These are phyloP conservation scores for Tychaedon coryphoeus DNA, from an alignment of 2,113 vertebrate genomes.

Conservation along the genomic window DNA sequence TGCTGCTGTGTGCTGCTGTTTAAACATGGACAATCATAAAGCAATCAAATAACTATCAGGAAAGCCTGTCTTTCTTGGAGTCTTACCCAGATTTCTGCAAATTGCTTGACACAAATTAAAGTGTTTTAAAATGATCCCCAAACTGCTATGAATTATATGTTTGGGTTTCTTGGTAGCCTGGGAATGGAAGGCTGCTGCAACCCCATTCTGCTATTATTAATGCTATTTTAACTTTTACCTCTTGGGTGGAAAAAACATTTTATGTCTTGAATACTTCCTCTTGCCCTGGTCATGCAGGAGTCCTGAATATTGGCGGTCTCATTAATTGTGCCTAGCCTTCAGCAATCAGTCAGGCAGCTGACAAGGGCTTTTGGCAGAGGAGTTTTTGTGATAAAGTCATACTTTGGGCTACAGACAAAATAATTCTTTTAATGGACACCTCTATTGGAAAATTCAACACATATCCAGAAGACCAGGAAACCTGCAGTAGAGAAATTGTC, in stretches of 20 bases:
- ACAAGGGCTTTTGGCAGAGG: background rate
- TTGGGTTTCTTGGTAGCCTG: background rate
- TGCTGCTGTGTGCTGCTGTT: background rate
- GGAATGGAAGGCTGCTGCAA: background rate
- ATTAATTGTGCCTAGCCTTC: background rate
- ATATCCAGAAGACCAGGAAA: background rate
- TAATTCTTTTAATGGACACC: background rate
- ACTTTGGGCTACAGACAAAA: background rate
- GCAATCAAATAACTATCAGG: background rate
- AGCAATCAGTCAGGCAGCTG: background rate
- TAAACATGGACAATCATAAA: rapidly evolving
- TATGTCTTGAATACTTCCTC: background rate
- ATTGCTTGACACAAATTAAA: background rate
- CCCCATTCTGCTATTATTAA: background rate
- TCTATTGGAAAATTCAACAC: background rate
- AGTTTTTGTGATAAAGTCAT: background rate
- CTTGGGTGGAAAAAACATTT: background rate
- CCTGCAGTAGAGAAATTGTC: background rate
- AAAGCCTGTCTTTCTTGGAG: background rate
- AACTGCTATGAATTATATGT: background rate
- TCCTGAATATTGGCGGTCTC: background rate
- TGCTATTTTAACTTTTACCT: background rate
- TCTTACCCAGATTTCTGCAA: background rate
- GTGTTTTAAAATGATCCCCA: background rate
- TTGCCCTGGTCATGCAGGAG: background rate